phyloP scores from a whole-genome alignment of 2,113 vertebrate species.

The Macrotis lagotis region DNA sequence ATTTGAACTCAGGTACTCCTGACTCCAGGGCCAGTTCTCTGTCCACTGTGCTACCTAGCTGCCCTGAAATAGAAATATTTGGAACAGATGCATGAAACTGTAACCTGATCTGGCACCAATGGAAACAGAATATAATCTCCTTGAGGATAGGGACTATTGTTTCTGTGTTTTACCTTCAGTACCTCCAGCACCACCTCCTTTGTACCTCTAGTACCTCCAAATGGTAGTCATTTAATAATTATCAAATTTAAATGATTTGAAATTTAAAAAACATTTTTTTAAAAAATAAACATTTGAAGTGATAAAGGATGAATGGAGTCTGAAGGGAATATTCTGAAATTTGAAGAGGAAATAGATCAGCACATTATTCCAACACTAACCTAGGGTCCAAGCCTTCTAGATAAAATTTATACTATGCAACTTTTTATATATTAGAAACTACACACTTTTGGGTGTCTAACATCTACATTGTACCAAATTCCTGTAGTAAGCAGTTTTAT shows the following conservation, averaged over 20 bases:
- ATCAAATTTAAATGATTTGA: background rate
- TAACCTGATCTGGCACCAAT: background rate
- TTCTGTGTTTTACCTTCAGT: too few species aligned
- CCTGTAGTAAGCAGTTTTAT: background rate
- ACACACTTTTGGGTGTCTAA: background rate
- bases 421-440: background rate
- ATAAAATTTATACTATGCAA: background rate
- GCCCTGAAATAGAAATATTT: background rate
- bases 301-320: background rate
- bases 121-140: background rate
- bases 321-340: background rate
- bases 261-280: background rate
- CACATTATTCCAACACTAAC: background rate
- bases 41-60: too few species aligned
- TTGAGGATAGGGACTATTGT: background rate
- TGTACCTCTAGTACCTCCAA: background rate
- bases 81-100: accelerated
- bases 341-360: background rate
- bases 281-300: background rate
- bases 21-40: too few species aligned
- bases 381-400: background rate
- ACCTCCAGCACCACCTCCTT: background rate
- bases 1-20: too few species aligned
- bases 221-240: background rate
- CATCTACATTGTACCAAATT: background rate